phyloP scores from a whole-genome alignment of 2,797 vertebrate species.

The Hylomyscus alleni region DNA sequence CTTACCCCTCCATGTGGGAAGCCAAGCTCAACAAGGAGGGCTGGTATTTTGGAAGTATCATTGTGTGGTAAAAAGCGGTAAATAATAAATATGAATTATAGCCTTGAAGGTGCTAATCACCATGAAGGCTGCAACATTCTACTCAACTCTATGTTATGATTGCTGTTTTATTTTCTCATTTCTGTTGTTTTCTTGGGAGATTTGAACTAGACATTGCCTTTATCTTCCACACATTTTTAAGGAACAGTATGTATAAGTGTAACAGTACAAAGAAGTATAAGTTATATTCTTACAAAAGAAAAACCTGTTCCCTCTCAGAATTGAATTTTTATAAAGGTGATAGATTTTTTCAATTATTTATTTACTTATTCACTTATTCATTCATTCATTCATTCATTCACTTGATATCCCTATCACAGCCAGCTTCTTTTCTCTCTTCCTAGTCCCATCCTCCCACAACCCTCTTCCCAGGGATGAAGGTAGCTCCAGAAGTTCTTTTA shows the following conservation, averaged over 20 bases:
- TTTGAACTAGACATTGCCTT: neutral
- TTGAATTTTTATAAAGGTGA: neutral
- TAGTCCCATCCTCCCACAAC: neutral
- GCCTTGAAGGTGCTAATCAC: neutral
- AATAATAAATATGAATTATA: neutral
- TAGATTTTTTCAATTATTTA: neutral
- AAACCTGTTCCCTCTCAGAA: neutral
- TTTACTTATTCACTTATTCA: no score
- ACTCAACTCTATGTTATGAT: neutral
- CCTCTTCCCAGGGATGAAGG: neutral
- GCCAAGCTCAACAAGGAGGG: neutral
- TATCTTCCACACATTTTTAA: slow-evolving; percentile 5
- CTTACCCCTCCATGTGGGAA: neutral
- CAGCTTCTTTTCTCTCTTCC: neutral
- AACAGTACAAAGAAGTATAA: neutral
- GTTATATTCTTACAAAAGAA: neutral
- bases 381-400: neutral
- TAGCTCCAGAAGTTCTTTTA: neutral
- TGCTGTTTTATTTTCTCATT: neutral
- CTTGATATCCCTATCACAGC: neutral
- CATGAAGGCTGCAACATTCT: neutral
- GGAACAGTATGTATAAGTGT: neutral
- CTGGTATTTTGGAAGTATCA: neutral
- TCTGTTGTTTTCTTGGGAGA: neutral
- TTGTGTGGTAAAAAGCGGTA: neutral